Base-by-base conservation (phyloP, 2,797 vertebrate genomes). In the Australoheros facetus region DNA sequence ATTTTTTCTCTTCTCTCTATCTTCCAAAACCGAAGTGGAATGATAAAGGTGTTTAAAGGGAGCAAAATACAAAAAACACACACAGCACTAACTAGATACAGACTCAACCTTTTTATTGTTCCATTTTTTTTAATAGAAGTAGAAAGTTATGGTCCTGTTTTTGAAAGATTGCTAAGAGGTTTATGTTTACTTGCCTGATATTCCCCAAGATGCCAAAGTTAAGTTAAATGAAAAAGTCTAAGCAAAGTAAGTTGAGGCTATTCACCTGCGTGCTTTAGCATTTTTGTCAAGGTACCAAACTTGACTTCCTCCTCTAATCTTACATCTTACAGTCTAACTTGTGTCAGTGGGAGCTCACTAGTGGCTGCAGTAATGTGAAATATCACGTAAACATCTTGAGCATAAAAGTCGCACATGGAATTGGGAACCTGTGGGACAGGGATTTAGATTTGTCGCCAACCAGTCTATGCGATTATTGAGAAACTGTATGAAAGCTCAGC, bases 401-500 rank as follows among this genome's bases (percentile, higher is more conserved):
- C 42, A 82, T 23, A 26, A 78, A 77, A 80, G 37, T 83, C 59
- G 77, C 51, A 77, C 48, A 64, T 81, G 83, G 82, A 85, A 90
- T 85, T 78, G 73, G 79, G 72, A 90, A 87, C 85, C 84, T 85
- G 88, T 81, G 77, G 88, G 86, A 92, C 74, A 90, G 69, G 83
- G 91, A 92, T 92, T 91, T 88, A 81, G 88, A 85, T 84, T 60
- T 81, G 86, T 88, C 30, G 59, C 84, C 84, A 76, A 82, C 79
- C 87, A 73, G 85, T 66, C 85, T 53, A 58, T 83, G 77, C 4
- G 87, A 92, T 93, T 94, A 92, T 91, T 85, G 85, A 75, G 84
- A 84, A 88, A 85, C 83, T 86, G 88, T 58, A 45, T 84, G 83
- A 90, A 85, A 86, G 85, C 92, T 86, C 85, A 81, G 83, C 82